These are phyloP conservation scores for Chymomyza procnemis DNA, from an alignment of 2,888 invertebrate genomes.

Conservation along the genomic window DNA sequence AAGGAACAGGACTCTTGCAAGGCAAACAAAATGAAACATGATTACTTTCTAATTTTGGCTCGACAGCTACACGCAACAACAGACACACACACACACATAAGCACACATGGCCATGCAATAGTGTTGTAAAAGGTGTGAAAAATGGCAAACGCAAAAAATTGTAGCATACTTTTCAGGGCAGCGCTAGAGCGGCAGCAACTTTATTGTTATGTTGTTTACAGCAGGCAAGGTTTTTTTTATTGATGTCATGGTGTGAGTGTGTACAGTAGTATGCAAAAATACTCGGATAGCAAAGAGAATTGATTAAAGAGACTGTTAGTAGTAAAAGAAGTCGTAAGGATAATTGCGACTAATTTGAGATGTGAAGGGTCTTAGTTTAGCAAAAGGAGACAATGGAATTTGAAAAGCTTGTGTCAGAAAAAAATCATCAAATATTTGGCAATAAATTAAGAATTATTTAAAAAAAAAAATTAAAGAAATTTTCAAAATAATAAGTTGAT, in stretches of 20 bases:
- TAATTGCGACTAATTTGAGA: too few species aligned
- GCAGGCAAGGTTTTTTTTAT: background rate
- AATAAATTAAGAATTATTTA: too few species aligned
- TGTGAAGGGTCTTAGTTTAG: too few species aligned
- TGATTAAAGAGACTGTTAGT: too few species aligned
- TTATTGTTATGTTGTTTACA: background rate
- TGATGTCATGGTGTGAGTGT: conserved; percentile 15
- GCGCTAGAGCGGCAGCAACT: conserved; percentile 8
- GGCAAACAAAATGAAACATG: conserved; percentile 28
- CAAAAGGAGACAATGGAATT: too few species aligned
- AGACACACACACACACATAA: background rate
- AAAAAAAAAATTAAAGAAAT: too few species aligned
- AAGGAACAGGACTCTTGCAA: background rate
- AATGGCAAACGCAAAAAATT: conserved; percentile 18
- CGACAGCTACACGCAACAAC: conserved; percentile 33
- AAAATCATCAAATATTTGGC: too few species aligned
- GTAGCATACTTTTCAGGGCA: conserved; percentile 47
- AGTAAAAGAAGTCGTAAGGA: too few species aligned
- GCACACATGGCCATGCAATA: background rate
- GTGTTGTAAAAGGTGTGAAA: conserved; percentile 7
- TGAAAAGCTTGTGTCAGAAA: too few species aligned
- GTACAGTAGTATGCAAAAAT: background rate
- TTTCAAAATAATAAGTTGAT: too few species aligned
- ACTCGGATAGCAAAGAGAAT: too few species aligned
- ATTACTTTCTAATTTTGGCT: conserved; percentile 19